Evolutionary conservation across 2,797 vertebrate genomes (phyloP).

Genomic region (Tangara arthus): DNA sequence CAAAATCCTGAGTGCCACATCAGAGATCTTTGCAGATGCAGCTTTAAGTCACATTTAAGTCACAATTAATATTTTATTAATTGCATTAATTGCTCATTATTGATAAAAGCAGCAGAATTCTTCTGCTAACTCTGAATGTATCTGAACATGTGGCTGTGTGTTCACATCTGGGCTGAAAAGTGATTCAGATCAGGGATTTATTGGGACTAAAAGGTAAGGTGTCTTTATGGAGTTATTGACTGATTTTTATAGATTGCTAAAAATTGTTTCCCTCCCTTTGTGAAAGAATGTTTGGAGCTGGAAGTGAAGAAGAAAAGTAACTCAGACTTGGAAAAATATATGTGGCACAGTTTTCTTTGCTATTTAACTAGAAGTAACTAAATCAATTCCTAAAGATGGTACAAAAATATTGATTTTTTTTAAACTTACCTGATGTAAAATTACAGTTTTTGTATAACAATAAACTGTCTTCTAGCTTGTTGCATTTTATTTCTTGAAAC

Average conservation of each 20-base stretch:
- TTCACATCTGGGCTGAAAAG: neutral
- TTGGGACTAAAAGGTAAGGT: neutral
- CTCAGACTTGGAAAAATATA: neutral
- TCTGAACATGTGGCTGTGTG: fast-evolving
- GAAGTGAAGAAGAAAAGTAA: neutral
- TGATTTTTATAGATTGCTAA: neutral
- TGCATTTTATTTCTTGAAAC: neutral
- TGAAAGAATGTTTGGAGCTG: neutral
- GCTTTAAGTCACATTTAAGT: neutral
- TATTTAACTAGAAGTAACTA: neutral
- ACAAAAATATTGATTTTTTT: neutral
- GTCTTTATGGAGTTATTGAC: neutral
- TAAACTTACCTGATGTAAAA: neutral
- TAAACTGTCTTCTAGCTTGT: neutral
- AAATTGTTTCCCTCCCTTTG: neutral
- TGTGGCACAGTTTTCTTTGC: neutral
- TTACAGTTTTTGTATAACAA: neutral
- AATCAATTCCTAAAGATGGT: neutral
- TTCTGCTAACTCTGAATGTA: fast-evolving
- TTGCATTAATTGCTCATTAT: neutral
- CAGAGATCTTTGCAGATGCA: neutral
- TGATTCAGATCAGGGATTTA: neutral
- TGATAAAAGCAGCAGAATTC: neutral
- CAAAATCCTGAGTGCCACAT: no score
- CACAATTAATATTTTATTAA: neutral